Evolutionary conservation across 2,888 invertebrate genomes (phyloP), one percentile per base, ranked within the genome.

Genomic region (Mesorhabditis belari): DNA sequence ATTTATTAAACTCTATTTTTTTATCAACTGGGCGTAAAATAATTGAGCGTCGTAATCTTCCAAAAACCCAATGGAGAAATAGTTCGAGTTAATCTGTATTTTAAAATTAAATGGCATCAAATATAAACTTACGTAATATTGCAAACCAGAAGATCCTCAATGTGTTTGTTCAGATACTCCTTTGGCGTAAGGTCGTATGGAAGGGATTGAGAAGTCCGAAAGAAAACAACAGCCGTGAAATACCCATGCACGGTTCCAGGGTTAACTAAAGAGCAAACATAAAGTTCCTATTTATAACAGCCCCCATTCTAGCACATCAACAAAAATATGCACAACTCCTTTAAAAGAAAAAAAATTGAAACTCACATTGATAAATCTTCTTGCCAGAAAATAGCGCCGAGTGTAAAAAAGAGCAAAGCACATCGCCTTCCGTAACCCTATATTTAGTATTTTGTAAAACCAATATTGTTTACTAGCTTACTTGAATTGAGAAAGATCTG

Each of bases 11-110:
- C 17, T n/a, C 44, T 12, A 44, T n/a, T 12, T n/a, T 17, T 12
- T 12, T 12, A 51, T 51, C 51, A 51, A 19, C 23, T 17, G 27
- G 50, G 24, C 49, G 55, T 49, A 63, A 21, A 64, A 27, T 66
- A 62, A 57, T 73, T 73, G 52, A 65, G 62, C 52, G 60, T 55
- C 0, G 70, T 65, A 23, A 67, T 58, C 56, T 71, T 73, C 73
- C 73, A 73, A 3, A 62, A 50, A 21, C 71, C 71, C 4, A 70
- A 60, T 6, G 73, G 73, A 51, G 71, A 71, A 21, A 73, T 54
- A 19, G 71, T 64, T 24, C 73, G 63, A 3, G 66, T 65, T 49
- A 65, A 73, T n/a, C 73, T 73, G 60, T 50, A 72, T 17, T 19
- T 52, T 29, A 24, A 21, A 24, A 12, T 24, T 56, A 4, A n/a